Evolutionary conservation across 2,113 vertebrate species (phyloP).

Genomic region (Fulica atra): DNA sequence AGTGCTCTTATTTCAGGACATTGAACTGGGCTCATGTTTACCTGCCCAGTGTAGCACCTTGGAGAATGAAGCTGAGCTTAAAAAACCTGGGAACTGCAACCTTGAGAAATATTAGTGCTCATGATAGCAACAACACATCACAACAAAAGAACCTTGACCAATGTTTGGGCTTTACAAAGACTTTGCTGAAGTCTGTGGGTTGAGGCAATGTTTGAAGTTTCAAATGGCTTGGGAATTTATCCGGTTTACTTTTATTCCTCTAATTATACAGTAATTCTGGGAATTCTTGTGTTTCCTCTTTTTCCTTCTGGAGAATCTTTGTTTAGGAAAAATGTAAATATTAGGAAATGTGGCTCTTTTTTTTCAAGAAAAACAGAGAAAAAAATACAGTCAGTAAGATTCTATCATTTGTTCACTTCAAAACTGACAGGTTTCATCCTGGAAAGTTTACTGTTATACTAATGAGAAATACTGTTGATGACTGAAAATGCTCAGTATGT

Average conservation of each 20-base stretch:
- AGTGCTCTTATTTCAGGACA: neutral
- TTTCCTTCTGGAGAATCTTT: neutral
- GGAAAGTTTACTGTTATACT: neutral
- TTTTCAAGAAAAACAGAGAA: neutral
- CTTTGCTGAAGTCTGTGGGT: neutral
- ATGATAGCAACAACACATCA: rapidly evolving
- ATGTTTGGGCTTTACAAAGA: neutral
- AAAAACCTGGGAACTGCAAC: neutral
- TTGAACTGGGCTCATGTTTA: neutral
- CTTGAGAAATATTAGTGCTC: neutral
- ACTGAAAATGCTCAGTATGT: neutral
- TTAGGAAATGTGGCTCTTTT: neutral
- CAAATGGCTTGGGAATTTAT: neutral
- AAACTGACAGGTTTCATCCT: neutral
- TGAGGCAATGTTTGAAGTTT: neutral
- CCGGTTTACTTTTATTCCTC: neutral
- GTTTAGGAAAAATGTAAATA: neutral
- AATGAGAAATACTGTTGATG: neutral
- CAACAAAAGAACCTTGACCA: neutral
- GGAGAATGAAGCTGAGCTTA: neutral
- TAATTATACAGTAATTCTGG: neutral
- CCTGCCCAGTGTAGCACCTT: neutral
- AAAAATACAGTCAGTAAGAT: neutral
- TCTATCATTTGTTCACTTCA: neutral
- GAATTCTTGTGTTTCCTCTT: neutral